phyloP scores from a whole-genome alignment of 2,888 invertebrate genomes.

The Stegana nigrithorax region DNA sequence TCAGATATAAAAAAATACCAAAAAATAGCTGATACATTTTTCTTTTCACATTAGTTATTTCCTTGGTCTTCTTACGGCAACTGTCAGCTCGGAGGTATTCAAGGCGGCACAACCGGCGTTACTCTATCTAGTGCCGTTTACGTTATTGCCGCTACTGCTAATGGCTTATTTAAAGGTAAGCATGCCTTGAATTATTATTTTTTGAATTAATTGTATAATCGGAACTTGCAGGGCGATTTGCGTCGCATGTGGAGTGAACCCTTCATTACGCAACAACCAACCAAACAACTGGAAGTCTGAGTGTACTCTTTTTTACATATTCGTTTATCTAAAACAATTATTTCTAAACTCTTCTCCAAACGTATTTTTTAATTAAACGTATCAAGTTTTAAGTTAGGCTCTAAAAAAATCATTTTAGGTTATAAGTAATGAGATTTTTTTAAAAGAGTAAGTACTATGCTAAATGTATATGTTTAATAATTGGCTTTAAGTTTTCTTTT shows the following conservation, averaged over 20 bases:
- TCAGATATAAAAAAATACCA: background rate
- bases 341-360: slow-evolving; percentile 40
- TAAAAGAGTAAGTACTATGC: slow-evolving; percentile 5
- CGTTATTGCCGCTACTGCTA: slow-evolving; percentile 92
- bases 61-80: slow-evolving; percentile 94
- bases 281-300: slow-evolving; percentile 87
- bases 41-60: slow-evolving; percentile 75
- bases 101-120: slow-evolving; percentile 98
- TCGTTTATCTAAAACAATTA: too few species aligned
- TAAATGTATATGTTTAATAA: slow-evolving; percentile 14
- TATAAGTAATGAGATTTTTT: slow-evolving; percentile 38
- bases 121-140: slow-evolving; percentile 97
- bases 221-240: slow-evolving; percentile 84
- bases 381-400: slow-evolving; percentile 47
- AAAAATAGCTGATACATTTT: background rate
- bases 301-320: slow-evolving; percentile 57
- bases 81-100: slow-evolving; percentile 97
- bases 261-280: slow-evolving; percentile 84
- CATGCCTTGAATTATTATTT: background rate
- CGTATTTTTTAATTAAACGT: slow-evolving; percentile 45
- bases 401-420: slow-evolving; percentile 45
- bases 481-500: slow-evolving; percentile 17
- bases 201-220: too few species aligned
- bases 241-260: slow-evolving; percentile 98
- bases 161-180: slow-evolving; percentile 97